Evolutionary conservation across 2,797 vertebrate species (phyloP), one percentile per base, ranked within the genome.

Genomic region (Pogonophryne albipinna): DNA sequence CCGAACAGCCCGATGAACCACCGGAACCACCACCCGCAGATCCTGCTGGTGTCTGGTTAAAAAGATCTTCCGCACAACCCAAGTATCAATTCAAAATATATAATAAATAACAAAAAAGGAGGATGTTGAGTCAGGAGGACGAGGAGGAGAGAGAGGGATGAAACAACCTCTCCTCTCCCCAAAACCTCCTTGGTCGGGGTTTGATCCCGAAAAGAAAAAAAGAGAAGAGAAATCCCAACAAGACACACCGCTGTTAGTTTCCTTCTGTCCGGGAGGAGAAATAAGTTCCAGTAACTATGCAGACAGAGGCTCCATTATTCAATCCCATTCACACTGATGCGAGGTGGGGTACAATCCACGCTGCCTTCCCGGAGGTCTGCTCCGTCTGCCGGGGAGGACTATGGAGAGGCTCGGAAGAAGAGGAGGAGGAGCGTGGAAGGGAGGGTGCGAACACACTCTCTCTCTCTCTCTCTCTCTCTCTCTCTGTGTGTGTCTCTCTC

Each of bases 311-410:
- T 89, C 84, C 91, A 91, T 91, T 89, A 86, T 76, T 85, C 44
- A 20, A 56, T 72, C 79, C 73, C 82, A 71, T 52, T 80, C 76
- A 83, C 64, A 27, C 46, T 15, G 52, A 69, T 12, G 68, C 15
- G 5, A 44, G 19, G 38, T 34, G 60, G 61, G 60, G 7, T 62
- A 6, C 38, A 60, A 78, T 82, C 85, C 82, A 65, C 83, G 71
- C 67, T 73, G 80, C 78, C 79, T 78, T 80, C 80, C 74, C 71
- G 86, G 87, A 90, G 87, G 87, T 92, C 85, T 78, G 89, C 86
- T 91, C 84, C 67, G 83, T 87, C 85, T 91, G 91, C 68, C 76
- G 70, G 61, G 71, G 83, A 87, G 84, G 66, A 88, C 56, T 31
- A 63, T 71, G 80, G 79, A 83, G 77, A 76, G 80, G 80, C 57